A percentile compares a stretch with the other conserved stretches of the same genome.
Evolutionary conservation across 2,888 invertebrate species (phyloP).

Genomic region (Spicauda simplicius): DNA sequence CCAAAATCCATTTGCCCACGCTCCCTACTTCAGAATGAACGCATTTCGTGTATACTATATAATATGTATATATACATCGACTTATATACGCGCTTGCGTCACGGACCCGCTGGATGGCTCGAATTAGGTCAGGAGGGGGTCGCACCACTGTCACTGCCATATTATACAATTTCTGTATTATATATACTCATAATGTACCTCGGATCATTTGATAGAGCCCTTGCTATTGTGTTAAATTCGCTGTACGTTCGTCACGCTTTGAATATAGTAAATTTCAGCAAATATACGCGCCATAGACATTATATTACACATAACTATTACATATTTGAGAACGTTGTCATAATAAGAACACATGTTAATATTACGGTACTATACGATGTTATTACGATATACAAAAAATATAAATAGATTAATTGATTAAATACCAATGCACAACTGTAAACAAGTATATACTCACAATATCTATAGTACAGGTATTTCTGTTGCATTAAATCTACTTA

Average conservation of each 20-base stretch:
- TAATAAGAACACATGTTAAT: too few relatives aligned
- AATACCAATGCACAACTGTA: too few relatives aligned
- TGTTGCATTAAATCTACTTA: too few relatives aligned
- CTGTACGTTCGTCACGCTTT: neutral
- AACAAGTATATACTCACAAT: too few relatives aligned
- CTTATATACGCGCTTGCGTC: conserved; percentile 65
- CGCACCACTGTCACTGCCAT: conserved; percentile 79
- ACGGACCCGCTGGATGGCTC: conserved; percentile 69
- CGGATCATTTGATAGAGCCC: conserved; percentile 23
- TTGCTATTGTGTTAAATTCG: conserved; percentile 33
- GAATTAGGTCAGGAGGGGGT: conserved; percentile 82
- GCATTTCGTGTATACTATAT: conserved; percentile 18
- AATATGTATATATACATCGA: conserved; percentile 1
- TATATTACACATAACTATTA: too few relatives aligned
- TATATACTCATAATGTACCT: conserved; percentile 16
- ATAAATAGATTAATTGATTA: too few relatives aligned
- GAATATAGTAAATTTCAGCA: too few relatives aligned
- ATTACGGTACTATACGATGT: too few relatives aligned
- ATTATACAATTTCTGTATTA: conserved; percentile 41
- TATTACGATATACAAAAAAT: too few relatives aligned
- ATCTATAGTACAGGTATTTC: too few relatives aligned
- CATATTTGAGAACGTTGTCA: too few relatives aligned
- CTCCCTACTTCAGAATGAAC: conserved; percentile 1
- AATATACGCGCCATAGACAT: too few relatives aligned
- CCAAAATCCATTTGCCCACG: conserved; percentile 6